phyloP scores from a whole-genome alignment of 2,113 vertebrate genomes.

The Apodemus sylvaticus region DNA sequence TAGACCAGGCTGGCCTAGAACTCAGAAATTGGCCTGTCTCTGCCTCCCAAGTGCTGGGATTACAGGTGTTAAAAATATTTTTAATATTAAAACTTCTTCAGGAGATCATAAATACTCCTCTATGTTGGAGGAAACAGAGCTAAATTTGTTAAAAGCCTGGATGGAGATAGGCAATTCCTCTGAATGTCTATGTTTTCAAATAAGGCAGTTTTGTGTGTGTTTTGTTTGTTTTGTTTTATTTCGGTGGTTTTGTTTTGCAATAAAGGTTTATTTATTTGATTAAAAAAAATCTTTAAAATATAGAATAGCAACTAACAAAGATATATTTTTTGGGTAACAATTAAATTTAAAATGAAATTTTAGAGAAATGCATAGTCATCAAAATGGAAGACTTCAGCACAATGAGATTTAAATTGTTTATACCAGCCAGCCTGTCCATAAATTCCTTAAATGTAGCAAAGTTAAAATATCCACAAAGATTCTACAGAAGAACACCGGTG shows the following conservation, averaged over 20 bases:
- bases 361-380: background rate
- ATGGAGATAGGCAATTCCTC: background rate
- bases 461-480: background rate
- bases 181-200: background rate
- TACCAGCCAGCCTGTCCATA: background rate
- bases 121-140: background rate
- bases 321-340: background rate
- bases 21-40: too few species aligned
- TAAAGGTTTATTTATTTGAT: background rate
- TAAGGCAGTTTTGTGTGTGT: background rate
- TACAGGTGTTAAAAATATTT: background rate
- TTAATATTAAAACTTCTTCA: background rate
- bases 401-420: background rate
- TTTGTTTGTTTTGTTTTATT: background rate
- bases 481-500: background rate
- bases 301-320: too few species aligned
- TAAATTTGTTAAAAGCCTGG: background rate
- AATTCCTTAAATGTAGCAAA: background rate
- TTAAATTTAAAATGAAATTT: background rate
- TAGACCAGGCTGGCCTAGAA: too few species aligned
- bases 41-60: too few species aligned
- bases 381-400: background rate
- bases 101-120: background rate
- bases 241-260: background rate
- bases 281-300: background rate